Evolutionary conservation across 2,888 invertebrate genomes (phyloP), one percentile per base, ranked within the genome.

Genomic region (Aradus depressus): DNA sequence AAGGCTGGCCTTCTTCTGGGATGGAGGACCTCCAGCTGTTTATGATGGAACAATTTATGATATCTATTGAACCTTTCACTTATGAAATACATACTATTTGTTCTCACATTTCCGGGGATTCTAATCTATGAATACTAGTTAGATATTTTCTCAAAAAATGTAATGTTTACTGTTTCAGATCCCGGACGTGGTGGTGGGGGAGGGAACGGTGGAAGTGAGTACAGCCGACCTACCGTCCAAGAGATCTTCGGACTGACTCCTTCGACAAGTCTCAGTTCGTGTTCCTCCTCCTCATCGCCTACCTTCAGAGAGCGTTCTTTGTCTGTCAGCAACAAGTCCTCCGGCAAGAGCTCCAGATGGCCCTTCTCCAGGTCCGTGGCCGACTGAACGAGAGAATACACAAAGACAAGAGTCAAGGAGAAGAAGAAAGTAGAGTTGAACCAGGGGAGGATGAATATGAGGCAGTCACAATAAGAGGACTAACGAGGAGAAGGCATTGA

Each of bases 181-280:
- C n/a, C n/a, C n/a, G n/a, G n/a, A n/a, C n/a, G n/a, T 31, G 31
- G 31, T n/a, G 8, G 14, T 37, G 35, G 31, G 25, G 4, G n/a
- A 48, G 48, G 32, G 14, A 31, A 28, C 10, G 22, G 42, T 8
- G 26, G 31, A 38, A 51, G 51, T 32, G 31, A 48, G 22, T 41
- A 54, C 50, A 56, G 58, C 32, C 64, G 70, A 48, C 68, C 70
- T 49, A 68, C 68, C 19, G 70, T 70, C 16, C 71, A 71, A 52
- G 70, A 71, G 59, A 68, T 70, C 34, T 71, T 70, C 57, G 67
- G 69, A 42, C 65, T 70, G 41, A 68, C 70, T 34, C 67, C 69
- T 10, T 69, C 68, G 31, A 68, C 68, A 4, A 69, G 68, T 59
- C 61, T 69, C 21, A 68, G 67, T 58, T 68, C 68, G 43, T 68